Evolutionary conservation across 2,113 vertebrate genomes (phyloP).

Genomic region (Danio rerio): GRCz12tu NC_133186.1:32320501-32321000

Average conservation of each 20-base stretch:
- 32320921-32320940: constrained; percentile 82
- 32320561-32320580: constrained; percentile 47
- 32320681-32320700: constrained; percentile 83
- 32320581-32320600: constrained; percentile 49
- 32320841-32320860: constrained; percentile 82
- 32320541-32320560: constrained; percentile 56
- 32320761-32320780: constrained; percentile 69
- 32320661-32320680: constrained; percentile 75
- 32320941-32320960: constrained; percentile 79
- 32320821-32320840: constrained; percentile 77
- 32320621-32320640: constrained; percentile 44
- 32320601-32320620: constrained; percentile 27
- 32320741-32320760: constrained; percentile 77
- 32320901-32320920: constrained; percentile 73
- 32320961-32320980: constrained; percentile 76
- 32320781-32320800: constrained; percentile 82
- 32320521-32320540: constrained; percentile 49
- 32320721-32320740: constrained; percentile 83
- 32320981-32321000: constrained; percentile 81
- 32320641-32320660: constrained; percentile 56
- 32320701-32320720: constrained; percentile 85
- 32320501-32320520: constrained; percentile 73
- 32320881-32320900: constrained; percentile 77
- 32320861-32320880: constrained; percentile 81
- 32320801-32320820: constrained; percentile 72